Evolutionary conservation across 2,113 vertebrate species (phyloP), one percentile per base, ranked within the genome.

Genomic region (Odontophorus gujanensis): DNA sequence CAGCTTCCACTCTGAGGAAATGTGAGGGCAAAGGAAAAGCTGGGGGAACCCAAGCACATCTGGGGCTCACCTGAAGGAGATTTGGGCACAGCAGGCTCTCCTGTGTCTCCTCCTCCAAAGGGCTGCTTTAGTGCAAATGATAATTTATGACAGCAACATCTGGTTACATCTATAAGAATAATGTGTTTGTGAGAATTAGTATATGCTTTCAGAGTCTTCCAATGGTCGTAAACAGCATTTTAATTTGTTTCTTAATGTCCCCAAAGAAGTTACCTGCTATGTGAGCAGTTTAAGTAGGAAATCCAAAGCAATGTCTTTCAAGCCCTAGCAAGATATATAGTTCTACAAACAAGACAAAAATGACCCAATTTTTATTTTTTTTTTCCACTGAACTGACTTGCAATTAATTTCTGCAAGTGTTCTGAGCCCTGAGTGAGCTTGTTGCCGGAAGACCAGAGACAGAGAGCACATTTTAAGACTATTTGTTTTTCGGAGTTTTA

Each of bases 391-490:
- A 69, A 85, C 36, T 66, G 43, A 69, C 42, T 74, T 55, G 14
- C 87, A 62, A 61, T 77, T 96, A 90, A 81, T 71, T 81, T 95
- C 66, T 84, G 34, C 48, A 13, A 40, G 7, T 21, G 7, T 81
- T 92, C 53, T 40, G 81, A 91, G 85, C 38, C 65, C 86, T 86
- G 45, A 92, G 81, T 67, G 42, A 74, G 40, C 72, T 91, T 93
- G 72, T 82, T 93, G 80, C 71, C 89, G 61, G 71, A 96, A 93
- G 81, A 84, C 62, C 80, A 93, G 80, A 95, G 86, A 87, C 47
- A 96, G 83, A 75, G 62, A 93, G 43, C 48, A 62, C 74, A 90
- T 89, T 96, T 95, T 94, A 83, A 96, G 48, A 67, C 53, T 81
- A 43, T 95, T 96, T 89, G n/a, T 16, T 38, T 68, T 93, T 82